phyloP scores from a whole-genome alignment of 2,888 invertebrate genomes.

The Nomada fabriciana region DNA sequence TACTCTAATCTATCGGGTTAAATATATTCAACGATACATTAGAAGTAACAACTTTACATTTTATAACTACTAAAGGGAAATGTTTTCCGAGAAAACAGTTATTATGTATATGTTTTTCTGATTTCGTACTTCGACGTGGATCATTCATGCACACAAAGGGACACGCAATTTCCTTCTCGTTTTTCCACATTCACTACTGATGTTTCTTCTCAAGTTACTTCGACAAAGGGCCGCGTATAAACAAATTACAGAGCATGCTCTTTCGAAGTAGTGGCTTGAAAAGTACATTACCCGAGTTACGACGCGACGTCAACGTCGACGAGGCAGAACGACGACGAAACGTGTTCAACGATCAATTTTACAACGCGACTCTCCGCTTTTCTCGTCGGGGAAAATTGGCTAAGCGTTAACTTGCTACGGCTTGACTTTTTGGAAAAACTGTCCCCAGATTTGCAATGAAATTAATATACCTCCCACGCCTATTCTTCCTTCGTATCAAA shows the following conservation, averaged over 20 bases:
- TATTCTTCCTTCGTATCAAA: too few relatives aligned
- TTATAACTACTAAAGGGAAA: not conserved
- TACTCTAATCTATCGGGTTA: too few relatives aligned
- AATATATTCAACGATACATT: too few relatives aligned
- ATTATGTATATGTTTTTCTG: not conserved
- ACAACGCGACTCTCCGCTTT: constrained; percentile 7
- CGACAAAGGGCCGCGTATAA: constrained; percentile 45
- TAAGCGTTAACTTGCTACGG: not conserved
- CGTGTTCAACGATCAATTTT: constrained; percentile 58
- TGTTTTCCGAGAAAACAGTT: not conserved
- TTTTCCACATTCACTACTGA: not conserved
- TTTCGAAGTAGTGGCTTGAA: constrained; percentile 31
- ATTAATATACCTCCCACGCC: too few relatives aligned
- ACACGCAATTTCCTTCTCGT: constrained; percentile 21
- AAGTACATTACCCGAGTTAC: constrained; percentile 54
- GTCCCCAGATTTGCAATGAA: too few relatives aligned
- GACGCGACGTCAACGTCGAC: constrained; percentile 20
- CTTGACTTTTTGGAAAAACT: too few relatives aligned
- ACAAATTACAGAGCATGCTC: constrained; percentile 48
- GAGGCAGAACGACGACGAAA: constrained; percentile 16
- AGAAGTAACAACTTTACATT: too few relatives aligned
- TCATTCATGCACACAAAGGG: not conserved
- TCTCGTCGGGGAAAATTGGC: constrained; percentile 10
- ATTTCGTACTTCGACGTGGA: not conserved
- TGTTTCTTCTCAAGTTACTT: not conserved